Conservation (phyloP, 1,140 invertebrate species). For the Anastatus disparis region DNA sequence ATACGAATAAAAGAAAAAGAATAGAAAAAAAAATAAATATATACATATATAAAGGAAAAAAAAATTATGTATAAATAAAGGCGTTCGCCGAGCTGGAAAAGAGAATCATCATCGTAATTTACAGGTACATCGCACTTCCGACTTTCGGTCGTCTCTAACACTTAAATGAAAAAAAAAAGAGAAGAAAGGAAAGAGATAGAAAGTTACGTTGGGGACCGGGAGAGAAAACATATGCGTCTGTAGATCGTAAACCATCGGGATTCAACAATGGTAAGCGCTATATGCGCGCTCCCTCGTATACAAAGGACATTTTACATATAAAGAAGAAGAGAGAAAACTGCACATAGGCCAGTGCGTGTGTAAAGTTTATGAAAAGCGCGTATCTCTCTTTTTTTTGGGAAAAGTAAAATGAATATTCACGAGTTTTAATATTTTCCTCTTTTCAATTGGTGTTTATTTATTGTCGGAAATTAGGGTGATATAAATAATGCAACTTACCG, state of each 20-base stretch:
- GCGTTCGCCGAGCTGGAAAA: neutral
- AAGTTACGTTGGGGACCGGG: neutral
- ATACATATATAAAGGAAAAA: neutral
- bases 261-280: slow-evolving; percentile 45
- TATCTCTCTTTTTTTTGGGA: neutral
- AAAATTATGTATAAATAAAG: neutral
- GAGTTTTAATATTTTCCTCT: neutral
- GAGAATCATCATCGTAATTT: slow-evolving; percentile 24
- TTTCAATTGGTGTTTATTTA: neutral
- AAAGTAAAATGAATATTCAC: slow-evolving; percentile 10
- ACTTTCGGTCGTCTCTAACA: too few relatives aligned
- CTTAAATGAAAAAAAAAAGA: too few relatives aligned
- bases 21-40: neutral
- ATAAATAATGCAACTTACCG: neutral
- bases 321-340: neutral
- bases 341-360: neutral
- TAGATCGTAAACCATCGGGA: slow-evolving; percentile 47
- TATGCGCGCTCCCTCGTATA: too few relatives aligned
- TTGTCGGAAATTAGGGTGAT: neutral
- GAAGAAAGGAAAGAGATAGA: neutral
- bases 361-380: slow-evolving; percentile 27
- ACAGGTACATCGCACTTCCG: slow-evolving; percentile 13
- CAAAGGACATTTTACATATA: too few relatives aligned
- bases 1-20: neutral
- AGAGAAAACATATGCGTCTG: slow-evolving; percentile 45